These are phyloP conservation scores for Aethina tumida DNA, from an alignment of 1,140 invertebrate species.

Conservation along the genomic window DNA sequence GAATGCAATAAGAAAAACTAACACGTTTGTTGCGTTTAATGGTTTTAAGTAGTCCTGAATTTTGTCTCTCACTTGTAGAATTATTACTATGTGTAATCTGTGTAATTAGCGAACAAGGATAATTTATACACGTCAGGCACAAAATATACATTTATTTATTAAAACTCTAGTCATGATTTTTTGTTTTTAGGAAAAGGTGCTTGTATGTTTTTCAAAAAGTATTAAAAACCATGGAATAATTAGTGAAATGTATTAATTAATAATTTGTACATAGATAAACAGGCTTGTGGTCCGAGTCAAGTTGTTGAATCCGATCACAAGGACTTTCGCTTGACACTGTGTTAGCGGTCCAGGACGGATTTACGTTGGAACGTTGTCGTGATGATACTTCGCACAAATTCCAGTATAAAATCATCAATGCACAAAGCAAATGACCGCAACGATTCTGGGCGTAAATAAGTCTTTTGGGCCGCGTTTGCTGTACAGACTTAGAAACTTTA, in stretches of 20 bases:
- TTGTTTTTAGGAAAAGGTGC: background rate
- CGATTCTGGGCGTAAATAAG: background rate
- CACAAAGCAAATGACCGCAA: too few relatives aligned
- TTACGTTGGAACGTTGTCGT: background rate
- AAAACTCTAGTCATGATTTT: background rate
- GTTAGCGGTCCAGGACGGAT: background rate
- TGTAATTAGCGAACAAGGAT: too few relatives aligned
- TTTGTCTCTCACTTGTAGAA: too few relatives aligned
- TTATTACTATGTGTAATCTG: too few relatives aligned
- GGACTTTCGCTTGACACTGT: background rate
- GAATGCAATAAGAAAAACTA: too few relatives aligned
- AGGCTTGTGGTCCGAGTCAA: background rate
- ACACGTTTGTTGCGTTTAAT: too few relatives aligned
- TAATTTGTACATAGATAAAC: too few relatives aligned
- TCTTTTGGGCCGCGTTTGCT: slow-evolving; percentile 3
- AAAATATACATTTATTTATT: background rate
- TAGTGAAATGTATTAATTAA: too few relatives aligned
- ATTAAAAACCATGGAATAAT: too few relatives aligned
- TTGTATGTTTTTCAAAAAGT: background rate
- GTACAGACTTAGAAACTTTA: slow-evolving; percentile 3
- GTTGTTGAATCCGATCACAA: background rate
- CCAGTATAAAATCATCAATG: too few relatives aligned
- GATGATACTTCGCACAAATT: background rate
- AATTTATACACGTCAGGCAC: background rate
- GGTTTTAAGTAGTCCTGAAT: too few relatives aligned